Base-by-base conservation (phyloP, 2,797 vertebrate species). In the Enteromius fasciolatus region DNA sequence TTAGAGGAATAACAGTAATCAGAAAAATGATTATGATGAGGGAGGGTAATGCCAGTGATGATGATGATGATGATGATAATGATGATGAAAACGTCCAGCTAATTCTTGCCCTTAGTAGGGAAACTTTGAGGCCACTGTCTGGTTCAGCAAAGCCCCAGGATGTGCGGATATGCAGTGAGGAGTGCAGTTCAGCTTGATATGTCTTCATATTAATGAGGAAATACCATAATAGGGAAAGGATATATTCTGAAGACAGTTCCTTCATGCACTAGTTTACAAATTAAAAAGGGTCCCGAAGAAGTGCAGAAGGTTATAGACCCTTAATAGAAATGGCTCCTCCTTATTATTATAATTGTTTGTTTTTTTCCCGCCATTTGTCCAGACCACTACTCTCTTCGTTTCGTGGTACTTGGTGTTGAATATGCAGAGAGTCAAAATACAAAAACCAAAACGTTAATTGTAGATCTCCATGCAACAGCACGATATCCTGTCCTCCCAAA, bases 251-350 rank as follows among this genome's bases (percentile, higher is more conserved):
- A 73, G 57, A 79, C 52, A 64, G 84, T 85, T 80, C 74, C 77
- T 82, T 88, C 90, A 91, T 91, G 89, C 89, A 80, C 85, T 84
- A 86, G 86, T 75, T 64, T 81, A 83, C 81, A 79, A 86, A 76
- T 67, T 69, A 64, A 64, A 69, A 23, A 68, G 80, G 63, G 74
- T 76, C 66, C 80, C 66, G 72, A 87, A 79, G 79, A 86, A 81
- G 86, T 84, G 85, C 76, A 80, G 84, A 87, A 72, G 73, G 59
- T 80, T 73, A 79, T 66, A 81, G 85, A 73, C 81, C 80, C 84
- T 84, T 83, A 80, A 84, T 79, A 85, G 57, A 17, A 64, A 73
- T 59, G 66, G 33, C 77, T 78, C 74, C 74, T 83, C 70, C 59
- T 57, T 46, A 8, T 46, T 75, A 23, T 57, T 57, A 57, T 46